Percentiles rank a stretch among this genome's conserved stretches.
Evolutionary conservation across 2,888 invertebrate species (phyloP).

Genomic region (Tupiocoris notatus): DNA sequence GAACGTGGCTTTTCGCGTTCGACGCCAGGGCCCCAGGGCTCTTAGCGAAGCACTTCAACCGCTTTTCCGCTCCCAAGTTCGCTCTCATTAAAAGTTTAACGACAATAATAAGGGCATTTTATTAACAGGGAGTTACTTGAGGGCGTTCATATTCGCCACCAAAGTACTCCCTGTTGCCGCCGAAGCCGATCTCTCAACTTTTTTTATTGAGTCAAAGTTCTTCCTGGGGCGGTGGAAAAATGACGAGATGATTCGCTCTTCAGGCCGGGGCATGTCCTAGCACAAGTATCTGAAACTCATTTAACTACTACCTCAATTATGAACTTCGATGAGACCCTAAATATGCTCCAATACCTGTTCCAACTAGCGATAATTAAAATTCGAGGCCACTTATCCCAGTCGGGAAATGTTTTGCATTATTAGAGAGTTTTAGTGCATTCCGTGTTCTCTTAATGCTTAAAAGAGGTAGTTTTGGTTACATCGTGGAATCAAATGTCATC

Average conservation of each 20-base stretch:
- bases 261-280: background rate
- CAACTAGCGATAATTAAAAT: background rate
- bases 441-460: no score
- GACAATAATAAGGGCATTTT: constrained; percentile 26
- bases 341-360: background rate
- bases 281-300: background rate
- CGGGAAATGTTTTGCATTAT: no score
- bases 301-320: background rate
- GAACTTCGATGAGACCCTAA: background rate
- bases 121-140: background rate
- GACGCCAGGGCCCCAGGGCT: background rate
- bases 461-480: no score
- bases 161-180: no score
- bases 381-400: background rate
- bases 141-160: background rate
- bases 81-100: constrained; percentile 20
- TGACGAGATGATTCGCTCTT: no score
- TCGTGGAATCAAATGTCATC: no score
- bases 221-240: no score
- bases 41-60: background rate
- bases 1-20: background rate
- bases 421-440: no score
- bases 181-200: background rate
- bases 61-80: background rate
- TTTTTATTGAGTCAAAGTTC: background rate